Evolutionary conservation across 92 coral and sea anemone species (phyloP).

Genomic region (Metridium senile): DNA sequence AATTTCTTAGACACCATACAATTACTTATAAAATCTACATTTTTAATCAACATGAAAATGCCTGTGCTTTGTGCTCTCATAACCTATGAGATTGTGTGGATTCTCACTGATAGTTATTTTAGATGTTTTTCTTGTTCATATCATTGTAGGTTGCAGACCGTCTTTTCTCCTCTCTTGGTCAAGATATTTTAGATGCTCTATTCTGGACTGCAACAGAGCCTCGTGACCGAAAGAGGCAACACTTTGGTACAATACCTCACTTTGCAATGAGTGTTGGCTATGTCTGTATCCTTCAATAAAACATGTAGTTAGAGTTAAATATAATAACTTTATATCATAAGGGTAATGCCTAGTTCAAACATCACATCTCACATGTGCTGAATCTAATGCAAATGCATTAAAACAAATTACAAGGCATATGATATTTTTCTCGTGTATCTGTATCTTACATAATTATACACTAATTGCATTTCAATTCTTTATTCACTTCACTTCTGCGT

Average conservation of each 20-base stretch:
- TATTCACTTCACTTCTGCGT: too few species aligned
- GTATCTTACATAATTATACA: too few species aligned
- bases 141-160: conserved; percentile 96
- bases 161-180: conserved; percentile 95
- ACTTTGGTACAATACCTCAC: conserved; percentile 85
- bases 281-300: conserved; percentile 97
- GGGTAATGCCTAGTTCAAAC: neutral
- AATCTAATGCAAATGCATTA: too few species aligned
- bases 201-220: conserved; percentile 99
- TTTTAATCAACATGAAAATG: neutral
- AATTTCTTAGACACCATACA: neutral
- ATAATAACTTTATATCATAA: neutral
- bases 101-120: too few species aligned
- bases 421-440: too few species aligned
- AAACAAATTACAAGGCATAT: too few species aligned
- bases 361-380: too few species aligned
- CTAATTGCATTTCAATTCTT: too few species aligned
- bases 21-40: too few species aligned
- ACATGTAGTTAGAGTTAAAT: neutral
- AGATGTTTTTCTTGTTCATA: too few species aligned
- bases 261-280: conserved; percentile 88
- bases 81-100: too few species aligned
- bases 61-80: too few species aligned
- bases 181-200: conserved; percentile 92
- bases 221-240: conserved; percentile 76